Conservation (phyloP, 2,797 vertebrate species). For the Molothrus aeneus region DNA sequence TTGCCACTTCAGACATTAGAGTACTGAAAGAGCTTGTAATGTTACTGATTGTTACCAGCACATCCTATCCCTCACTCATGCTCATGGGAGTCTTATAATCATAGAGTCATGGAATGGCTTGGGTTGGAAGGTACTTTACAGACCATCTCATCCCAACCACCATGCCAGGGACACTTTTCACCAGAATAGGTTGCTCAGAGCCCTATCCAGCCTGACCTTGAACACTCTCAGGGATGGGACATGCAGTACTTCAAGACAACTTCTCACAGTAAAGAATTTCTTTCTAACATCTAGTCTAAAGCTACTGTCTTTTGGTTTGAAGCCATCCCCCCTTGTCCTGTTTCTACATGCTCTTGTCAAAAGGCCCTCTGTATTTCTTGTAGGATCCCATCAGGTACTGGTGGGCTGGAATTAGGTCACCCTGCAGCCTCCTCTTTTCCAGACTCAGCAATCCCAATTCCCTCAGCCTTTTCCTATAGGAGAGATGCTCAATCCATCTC, state of each 20-base stretch:
- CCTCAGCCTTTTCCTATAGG: background rate
- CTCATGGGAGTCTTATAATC: background rate
- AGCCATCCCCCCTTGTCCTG: background rate
- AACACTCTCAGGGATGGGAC: background rate
- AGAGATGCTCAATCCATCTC: background rate
- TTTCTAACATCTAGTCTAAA: background rate
- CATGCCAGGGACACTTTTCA: background rate
- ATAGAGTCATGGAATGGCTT: background rate
- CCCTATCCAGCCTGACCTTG: background rate
- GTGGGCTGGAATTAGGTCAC: background rate
- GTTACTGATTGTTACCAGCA: background rate
- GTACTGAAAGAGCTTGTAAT: background rate
- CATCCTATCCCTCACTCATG: rapidly evolving
- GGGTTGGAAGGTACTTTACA: background rate
- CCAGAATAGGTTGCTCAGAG: background rate
- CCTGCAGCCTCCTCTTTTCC: background rate
- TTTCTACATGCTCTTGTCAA: background rate
- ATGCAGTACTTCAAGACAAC: background rate
- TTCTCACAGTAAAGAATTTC: background rate
- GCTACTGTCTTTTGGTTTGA: background rate
- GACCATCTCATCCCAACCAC: background rate
- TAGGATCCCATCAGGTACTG: background rate
- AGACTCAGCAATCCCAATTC: background rate
- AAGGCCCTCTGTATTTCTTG: background rate
- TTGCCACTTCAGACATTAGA: background rate